These are phyloP conservation scores for Battus philenor DNA, from an alignment of 1,140 invertebrate species.

Conservation along the genomic window DNA sequence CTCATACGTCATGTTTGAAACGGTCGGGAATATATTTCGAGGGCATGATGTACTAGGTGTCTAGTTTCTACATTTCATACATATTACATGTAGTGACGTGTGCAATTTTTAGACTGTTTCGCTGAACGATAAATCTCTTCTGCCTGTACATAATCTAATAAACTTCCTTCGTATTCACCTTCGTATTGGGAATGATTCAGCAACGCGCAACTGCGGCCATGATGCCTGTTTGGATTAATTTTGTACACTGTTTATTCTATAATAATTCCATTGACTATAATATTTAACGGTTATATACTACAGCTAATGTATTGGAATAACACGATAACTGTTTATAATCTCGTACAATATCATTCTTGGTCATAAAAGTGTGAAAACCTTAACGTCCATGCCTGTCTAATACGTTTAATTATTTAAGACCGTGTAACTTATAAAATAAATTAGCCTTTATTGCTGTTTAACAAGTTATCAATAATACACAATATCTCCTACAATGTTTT, in stretches of 20 bases:
- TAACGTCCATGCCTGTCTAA: no score
- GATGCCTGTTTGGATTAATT: conserved; percentile 56
- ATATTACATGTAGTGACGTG: conserved; percentile 30
- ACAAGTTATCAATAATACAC: no score
- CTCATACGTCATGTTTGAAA: conserved; percentile 9
- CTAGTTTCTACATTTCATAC: conserved; percentile 1
- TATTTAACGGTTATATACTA: conserved; percentile 42
- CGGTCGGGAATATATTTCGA: conserved; percentile 14
- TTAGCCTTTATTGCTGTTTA: no score
- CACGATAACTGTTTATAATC: no score
- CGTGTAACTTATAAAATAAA: no score
- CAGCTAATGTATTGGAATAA: no score
- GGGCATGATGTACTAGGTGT: conserved; percentile 14
- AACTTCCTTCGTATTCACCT: conserved; percentile 65
- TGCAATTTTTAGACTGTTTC: conserved; percentile 59
- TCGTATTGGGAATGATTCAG: conserved; percentile 51
- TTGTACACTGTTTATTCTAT: conserved; percentile 60
- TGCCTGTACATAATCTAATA: conserved; percentile 51
- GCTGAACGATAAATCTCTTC: conserved; percentile 63
- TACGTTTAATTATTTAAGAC: no score
- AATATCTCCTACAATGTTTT: no score
- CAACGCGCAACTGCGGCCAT: conserved; percentile 50
- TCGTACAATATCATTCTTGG: no score
- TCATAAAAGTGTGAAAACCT: no score
- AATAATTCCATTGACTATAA: conserved; percentile 69